A percentile compares a stretch with the other conserved stretches of the same genome.
Conservation (phyloP, 2,113 vertebrate genomes). For the Bufo bufo region DNA sequence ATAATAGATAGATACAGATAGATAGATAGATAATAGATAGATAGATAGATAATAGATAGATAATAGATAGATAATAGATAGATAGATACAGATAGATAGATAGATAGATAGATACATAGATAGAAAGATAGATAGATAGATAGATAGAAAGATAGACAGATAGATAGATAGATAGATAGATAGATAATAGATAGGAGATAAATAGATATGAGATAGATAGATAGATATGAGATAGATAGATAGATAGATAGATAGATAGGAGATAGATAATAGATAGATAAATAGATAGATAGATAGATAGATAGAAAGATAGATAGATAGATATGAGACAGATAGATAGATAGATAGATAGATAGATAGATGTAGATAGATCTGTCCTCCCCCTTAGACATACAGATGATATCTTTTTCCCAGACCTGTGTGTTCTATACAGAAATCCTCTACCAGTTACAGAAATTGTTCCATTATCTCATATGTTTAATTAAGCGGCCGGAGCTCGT, state of each 20-base stretch:
- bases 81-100: too few relatives aligned
- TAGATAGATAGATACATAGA: constrained; percentile 12
- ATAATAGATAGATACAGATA: background rate
- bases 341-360: background rate
- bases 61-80: background rate
- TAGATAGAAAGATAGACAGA: background rate
- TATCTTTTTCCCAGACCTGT: background rate
- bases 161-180: background rate
- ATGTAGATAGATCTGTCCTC: background rate
- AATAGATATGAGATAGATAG: too few relatives aligned
- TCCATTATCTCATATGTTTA: constrained; percentile 39
- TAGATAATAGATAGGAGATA: too few relatives aligned
- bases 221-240: background rate
- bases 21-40: background rate
- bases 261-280: background rate
- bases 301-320: too few relatives aligned
- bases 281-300: background rate
- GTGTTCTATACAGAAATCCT: background rate
- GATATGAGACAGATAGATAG: background rate
- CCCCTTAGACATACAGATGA: background rate
- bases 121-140: too few relatives aligned
- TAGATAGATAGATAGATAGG: background rate
- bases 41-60: background rate
- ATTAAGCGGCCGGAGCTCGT: background rate
- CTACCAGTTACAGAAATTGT: background rate